A percentile compares a stretch with the other conserved stretches of the same genome.
These are phyloP conservation scores for Platycheirus rosarum DNA, from an alignment of 2,888 invertebrate genomes.

Conservation along the genomic window DNA sequence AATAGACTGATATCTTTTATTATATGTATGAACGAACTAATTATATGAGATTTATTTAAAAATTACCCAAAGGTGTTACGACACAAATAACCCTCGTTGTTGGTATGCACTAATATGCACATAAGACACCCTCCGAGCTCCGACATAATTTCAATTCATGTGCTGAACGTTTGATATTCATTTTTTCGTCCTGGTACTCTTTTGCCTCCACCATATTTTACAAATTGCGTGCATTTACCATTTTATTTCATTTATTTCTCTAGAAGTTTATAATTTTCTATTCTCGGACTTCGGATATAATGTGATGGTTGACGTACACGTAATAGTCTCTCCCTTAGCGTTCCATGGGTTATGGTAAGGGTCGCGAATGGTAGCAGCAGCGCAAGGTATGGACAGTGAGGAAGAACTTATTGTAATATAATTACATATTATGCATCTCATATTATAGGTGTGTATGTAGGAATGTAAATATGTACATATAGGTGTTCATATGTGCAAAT, in stretches of 20 bases:
- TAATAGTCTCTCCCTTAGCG: constrained; percentile 29
- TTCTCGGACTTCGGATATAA: constrained; percentile 68
- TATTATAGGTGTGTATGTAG: constrained; percentile 28
- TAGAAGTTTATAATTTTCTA: constrained; percentile 68
- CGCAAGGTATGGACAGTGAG: neutral
- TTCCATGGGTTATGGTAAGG: neutral
- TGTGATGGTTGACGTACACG: constrained; percentile 61
- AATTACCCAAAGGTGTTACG: constrained; percentile 59
- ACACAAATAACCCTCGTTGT: constrained; percentile 32
- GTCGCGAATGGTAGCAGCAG: no score
- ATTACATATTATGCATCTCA: constrained; percentile 65
- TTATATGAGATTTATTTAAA: constrained; percentile 58
- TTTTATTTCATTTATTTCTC: constrained; percentile 62
- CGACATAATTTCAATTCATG: constrained; percentile 41
- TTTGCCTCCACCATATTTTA: constrained; percentile 53
- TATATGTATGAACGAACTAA: constrained; percentile 51
- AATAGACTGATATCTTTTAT: constrained; percentile 5
- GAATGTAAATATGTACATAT: no score
- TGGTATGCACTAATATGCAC: constrained; percentile 3
- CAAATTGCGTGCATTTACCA: constrained; percentile 66
- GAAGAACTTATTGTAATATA: constrained; percentile 64
- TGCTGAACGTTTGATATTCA: constrained; percentile 18
- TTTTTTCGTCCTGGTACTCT: constrained; percentile 13
- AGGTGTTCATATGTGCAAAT: no score
- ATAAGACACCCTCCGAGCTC: neutral